A percentile compares a stretch with the other conserved stretches of the same genome.
Evolutionary conservation across 2,113 vertebrate species (phyloP).

Genomic region (Pan troglodytes): DNA sequence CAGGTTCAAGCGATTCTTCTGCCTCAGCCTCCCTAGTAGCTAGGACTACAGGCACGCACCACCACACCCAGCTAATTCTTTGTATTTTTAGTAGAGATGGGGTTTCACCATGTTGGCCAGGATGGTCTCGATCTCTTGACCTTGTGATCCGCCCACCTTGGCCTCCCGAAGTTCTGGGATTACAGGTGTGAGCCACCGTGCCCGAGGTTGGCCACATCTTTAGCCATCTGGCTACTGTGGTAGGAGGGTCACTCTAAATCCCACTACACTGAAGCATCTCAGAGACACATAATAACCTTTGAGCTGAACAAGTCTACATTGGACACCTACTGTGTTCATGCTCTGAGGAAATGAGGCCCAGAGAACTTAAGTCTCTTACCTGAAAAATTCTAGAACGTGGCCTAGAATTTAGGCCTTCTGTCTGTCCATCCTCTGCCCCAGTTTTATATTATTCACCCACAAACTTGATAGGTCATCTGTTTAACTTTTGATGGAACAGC

Average conservation of each 20-base stretch:
- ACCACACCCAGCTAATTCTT: too few species aligned
- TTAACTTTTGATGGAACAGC: not conserved
- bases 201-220: not conserved
- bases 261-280: not conserved
- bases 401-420: not conserved
- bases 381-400: not conserved
- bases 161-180: too few species aligned
- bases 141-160: too few species aligned
- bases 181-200: too few species aligned
- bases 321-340: accelerated
- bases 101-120: too few species aligned
- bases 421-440: not conserved
- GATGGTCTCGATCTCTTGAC: too few species aligned
- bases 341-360: not conserved
- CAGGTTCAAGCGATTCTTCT: too few species aligned
- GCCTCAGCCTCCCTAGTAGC: too few species aligned
- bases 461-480: not conserved
- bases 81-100: too few species aligned
- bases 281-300: not conserved
- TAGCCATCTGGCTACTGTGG: not conserved
- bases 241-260: not conserved
- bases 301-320: not conserved
- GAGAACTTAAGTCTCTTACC: not conserved
- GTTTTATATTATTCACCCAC: not conserved
- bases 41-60: too few species aligned